Evolutionary conservation across 2,888 invertebrate species (phyloP).

Genomic region (Priapulus caudatus): DNA sequence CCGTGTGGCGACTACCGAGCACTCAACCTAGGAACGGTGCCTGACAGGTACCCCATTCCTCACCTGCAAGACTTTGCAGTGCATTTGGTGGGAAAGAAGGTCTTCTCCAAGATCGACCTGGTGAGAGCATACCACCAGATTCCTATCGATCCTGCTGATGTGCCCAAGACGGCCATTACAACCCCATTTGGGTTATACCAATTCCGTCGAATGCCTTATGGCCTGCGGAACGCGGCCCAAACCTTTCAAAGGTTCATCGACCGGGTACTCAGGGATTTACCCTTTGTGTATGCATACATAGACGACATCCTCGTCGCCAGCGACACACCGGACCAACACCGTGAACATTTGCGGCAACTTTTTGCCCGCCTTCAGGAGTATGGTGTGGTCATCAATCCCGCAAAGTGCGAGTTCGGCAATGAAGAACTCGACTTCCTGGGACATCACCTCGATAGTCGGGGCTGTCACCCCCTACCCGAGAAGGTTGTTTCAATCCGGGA

Average conservation of each 20-base stretch:
- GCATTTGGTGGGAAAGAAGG: slow-evolving; percentile 14
- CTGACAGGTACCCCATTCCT: slow-evolving; percentile 15
- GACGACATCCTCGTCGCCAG: slow-evolving; percentile 21
- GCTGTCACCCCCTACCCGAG: slow-evolving; percentile 5
- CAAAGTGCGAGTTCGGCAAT: slow-evolving; percentile 18
- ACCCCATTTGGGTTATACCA: slow-evolving; percentile 16
- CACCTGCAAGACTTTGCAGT: slow-evolving; percentile 17
- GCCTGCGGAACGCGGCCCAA: slow-evolving; percentile 8
- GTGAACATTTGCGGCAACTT: slow-evolving; percentile 12
- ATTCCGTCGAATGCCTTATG: slow-evolving; percentile 11
- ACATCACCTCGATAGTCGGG: slow-evolving; percentile 13
- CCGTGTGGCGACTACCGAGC: slow-evolving; percentile 11
- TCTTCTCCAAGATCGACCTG: slow-evolving; percentile 22
- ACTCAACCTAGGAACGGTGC: slow-evolving; percentile 11
- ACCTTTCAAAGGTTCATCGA: slow-evolving; percentile 9
- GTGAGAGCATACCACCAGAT: slow-evolving; percentile 18
- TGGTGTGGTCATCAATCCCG: slow-evolving; percentile 14
- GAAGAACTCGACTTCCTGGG: slow-evolving; percentile 18
- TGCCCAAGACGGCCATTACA: slow-evolving; percentile 17
- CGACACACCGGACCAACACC: slow-evolving; percentile 11
- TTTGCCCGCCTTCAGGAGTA: slow-evolving; percentile 15
- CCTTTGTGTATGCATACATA: background rate
- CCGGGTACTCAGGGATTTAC: background rate
- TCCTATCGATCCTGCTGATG: slow-evolving; percentile 12
- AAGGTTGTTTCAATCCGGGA: slow-evolving; percentile 15